Percentiles rank a stretch among this genome's conserved stretches.
phyloP scores from a whole-genome alignment of 2,888 invertebrate species.

The Callyntrura sp. region DNA sequence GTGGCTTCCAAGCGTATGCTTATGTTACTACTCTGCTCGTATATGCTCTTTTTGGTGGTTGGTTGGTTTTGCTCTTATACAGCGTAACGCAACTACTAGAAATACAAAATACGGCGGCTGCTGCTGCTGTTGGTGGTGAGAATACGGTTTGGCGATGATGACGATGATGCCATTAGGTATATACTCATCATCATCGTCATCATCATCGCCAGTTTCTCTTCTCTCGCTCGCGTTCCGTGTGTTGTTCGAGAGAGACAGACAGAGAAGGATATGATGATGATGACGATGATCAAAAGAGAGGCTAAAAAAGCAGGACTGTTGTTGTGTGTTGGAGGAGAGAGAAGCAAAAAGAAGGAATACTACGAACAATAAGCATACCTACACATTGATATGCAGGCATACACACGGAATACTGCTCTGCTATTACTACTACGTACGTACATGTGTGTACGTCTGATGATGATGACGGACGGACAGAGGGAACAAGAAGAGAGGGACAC shows the following conservation, averaged over 20 bases:
- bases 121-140: background rate
- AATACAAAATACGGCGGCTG: too few species aligned
- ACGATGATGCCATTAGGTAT: constrained; percentile 1
- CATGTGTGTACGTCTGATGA: background rate
- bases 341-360: background rate
- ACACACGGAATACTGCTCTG: too few species aligned
- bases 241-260: background rate
- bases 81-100: too few species aligned
- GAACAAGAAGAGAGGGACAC: background rate
- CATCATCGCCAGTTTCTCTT: background rate
- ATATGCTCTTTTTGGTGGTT: constrained; percentile 6
- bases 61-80: background rate
- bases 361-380: background rate
- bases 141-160: constrained; percentile 30
- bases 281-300: background rate
- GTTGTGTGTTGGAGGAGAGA: background rate
- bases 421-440: background rate
- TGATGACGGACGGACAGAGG: background rate
- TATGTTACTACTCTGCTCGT: background rate
- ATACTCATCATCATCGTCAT: constrained; percentile 27
- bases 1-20: constrained; percentile 11
- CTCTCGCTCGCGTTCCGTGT: background rate
- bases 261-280: background rate
- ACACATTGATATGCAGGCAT: background rate
- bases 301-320: background rate